Conservation (phyloP, 2,888 invertebrate genomes). For the Xanthia togata region DNA sequence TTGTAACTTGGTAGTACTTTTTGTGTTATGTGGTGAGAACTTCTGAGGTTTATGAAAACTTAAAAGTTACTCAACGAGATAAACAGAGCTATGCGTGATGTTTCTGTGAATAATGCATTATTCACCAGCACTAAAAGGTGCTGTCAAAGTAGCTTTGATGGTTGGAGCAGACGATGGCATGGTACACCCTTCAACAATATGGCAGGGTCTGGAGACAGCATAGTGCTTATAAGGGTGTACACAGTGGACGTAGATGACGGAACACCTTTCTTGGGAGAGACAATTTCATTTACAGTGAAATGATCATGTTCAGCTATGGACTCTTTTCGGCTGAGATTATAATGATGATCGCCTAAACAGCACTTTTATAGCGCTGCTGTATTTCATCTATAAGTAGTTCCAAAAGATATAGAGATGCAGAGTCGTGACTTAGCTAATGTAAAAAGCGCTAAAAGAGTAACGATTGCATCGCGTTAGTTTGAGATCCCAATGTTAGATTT, state of each 20-base stretch:
- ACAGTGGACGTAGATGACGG: background rate
- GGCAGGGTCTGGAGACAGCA: too few species aligned
- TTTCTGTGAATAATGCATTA: background rate
- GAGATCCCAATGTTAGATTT: constrained; percentile 27
- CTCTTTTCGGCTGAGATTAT: background rate
- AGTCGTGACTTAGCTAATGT: constrained; percentile 6
- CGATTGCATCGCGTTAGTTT: constrained; percentile 30
- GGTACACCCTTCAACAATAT: too few species aligned
- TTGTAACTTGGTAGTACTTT: constrained; percentile 15
- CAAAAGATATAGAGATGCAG: background rate
- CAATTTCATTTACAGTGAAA: background rate
- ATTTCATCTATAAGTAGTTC: background rate
- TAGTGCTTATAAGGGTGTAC: too few species aligned
- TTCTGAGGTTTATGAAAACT: background rate
- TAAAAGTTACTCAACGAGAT: background rate
- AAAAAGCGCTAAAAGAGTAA: constrained; percentile 14
- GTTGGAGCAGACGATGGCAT: too few species aligned
- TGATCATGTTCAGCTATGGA: background rate
- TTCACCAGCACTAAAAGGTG: too few species aligned
- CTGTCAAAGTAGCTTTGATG: too few species aligned
- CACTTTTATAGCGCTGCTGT: too few species aligned
- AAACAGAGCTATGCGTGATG: too few species aligned
- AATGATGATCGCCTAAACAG: background rate
- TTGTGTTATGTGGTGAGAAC: background rate
- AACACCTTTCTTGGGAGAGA: background rate